Base-by-base conservation (phyloP, 2,797 vertebrate genomes). In the Sebastes minor region DNA sequence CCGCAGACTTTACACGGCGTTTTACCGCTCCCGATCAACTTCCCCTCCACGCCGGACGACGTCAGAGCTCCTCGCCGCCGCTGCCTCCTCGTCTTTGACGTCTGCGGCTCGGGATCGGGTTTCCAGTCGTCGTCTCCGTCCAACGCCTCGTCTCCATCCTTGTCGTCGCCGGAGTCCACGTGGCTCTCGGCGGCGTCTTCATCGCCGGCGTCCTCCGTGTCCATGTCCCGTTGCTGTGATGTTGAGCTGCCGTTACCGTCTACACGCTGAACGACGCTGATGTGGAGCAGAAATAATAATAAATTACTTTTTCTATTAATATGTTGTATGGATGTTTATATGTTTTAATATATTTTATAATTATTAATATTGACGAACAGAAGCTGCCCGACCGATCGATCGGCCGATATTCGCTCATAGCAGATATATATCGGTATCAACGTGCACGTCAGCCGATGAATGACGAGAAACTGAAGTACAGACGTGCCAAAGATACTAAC, bases 1-100 rank as follows among this genome's bases (percentile, higher is more conserved):
- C 86, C 82, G 5, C 90, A 91, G 3, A 91, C 87, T 3, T 25
- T 62, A 28, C 88, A 91, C 1, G 69, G 6, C 2, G 5, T 49
- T 4, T 79, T 86, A 0, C 59, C 27, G 2, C 22, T 22, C 13
- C 18, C n/a, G 0, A 18, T 6, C 46, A 25, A 0, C 63, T 2
- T 5, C 55, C 6, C 56, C 22, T 33, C n/a, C 32, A 13, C 1
- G 2, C 1, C 1, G 0, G 16, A 12, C 2, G 3, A 12, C 10
- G 33, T 0, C 3, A 2, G 16, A 8, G 16, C n/a, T 6, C 8
- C 14, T 3, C 33, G n/a, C 33, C 10, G 33, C 23, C 4, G 65
- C 57, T 20, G 33, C 28, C 4, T 62, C 27, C 3, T 65, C 23
- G 0, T 11, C 53, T 35, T 76, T 0, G 68, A 5, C 1, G 8